Conservation (phyloP, 1,140 invertebrate species). For the Euwallacea fornicatus region DNA sequence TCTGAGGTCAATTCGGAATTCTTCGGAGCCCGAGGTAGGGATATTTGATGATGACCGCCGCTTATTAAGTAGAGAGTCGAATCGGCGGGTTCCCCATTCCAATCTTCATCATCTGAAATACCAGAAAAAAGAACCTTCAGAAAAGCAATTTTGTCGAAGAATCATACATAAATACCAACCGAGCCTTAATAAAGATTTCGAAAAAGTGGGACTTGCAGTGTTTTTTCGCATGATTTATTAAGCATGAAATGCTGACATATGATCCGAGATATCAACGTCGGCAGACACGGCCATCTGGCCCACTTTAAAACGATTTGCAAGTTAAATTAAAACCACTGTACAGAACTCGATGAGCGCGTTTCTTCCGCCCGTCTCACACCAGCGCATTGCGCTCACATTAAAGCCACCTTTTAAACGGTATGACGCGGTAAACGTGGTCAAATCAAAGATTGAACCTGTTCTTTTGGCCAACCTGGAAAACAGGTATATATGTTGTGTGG, state of each 20-base stretch:
- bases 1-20: conserved; percentile 16
- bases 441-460: conserved; percentile 8
- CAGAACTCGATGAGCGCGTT: not conserved
- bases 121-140: not conserved
- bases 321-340: conserved; percentile 8
- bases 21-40: conserved; percentile 38
- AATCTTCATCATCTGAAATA: conserved; percentile 51
- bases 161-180: not conserved
- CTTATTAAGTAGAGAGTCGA: conserved; percentile 50
- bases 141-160: too few species aligned
- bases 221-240: not conserved
- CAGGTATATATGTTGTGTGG: conserved; percentile 13
- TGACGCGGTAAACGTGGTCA: not conserved
- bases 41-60: conserved; percentile 40
- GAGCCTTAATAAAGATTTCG: not conserved
- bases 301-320: conserved; percentile 13
- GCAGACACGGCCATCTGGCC: conserved; percentile 1
- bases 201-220: not conserved
- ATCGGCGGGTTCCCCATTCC: conserved; percentile 50
- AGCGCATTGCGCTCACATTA: too few species aligned
- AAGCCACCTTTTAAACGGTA: too few species aligned
- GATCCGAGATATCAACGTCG: not conserved
- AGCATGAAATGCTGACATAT: not conserved
- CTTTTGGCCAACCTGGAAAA: conserved; percentile 3
- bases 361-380: too few species aligned